Percentiles rank a stretch among this genome's conserved stretches.
phyloP scores from a whole-genome alignment of 37 sponge, comb jelly and placozoan genomes.

The Chondrosia reniformis region DNA sequence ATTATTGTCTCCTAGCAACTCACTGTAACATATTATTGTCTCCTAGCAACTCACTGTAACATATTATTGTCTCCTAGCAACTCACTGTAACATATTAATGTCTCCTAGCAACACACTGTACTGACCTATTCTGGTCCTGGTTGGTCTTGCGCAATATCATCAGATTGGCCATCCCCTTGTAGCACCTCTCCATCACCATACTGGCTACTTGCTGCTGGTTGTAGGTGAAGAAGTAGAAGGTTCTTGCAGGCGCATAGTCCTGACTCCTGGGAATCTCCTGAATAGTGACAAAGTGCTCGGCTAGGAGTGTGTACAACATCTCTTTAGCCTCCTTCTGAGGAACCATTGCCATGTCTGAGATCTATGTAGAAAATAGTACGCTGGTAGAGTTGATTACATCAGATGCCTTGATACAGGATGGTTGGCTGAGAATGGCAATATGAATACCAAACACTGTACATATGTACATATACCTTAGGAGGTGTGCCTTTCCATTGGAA shows the following conservation, averaged over 20 bases:
- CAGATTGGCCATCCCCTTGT: constrained; percentile 68
- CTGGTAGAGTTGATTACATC: neutral
- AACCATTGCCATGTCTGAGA: constrained; percentile 86
- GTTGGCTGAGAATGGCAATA: too few species aligned
- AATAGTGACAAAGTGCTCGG: constrained; percentile 77
- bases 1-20: neutral
- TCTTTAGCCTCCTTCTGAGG: constrained; percentile 92
- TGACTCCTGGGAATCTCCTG: constrained; percentile 86
- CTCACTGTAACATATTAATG: neutral
- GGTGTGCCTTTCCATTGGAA: neutral
- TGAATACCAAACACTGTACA: too few species aligned
- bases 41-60: neutral
- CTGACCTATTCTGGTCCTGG: constrained; percentile 54
- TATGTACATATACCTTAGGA: too few species aligned
- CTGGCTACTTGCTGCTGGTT: constrained; percentile 60
- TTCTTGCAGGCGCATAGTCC: constrained; percentile 87
- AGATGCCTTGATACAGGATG: neutral
- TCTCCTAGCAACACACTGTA: neutral
- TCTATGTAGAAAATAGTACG: neutral
- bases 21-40: neutral
- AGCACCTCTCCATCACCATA: constrained; percentile 71
- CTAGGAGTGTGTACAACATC: constrained; percentile 83
- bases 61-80: neutral
- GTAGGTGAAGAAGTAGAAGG: constrained; percentile 89
- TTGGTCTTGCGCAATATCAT: constrained; percentile 36